A percentile compares a stretch with the other conserved stretches of the same genome.
Conservation (phyloP, 2,888 invertebrate species). For the Stenodera caucasica region DNA sequence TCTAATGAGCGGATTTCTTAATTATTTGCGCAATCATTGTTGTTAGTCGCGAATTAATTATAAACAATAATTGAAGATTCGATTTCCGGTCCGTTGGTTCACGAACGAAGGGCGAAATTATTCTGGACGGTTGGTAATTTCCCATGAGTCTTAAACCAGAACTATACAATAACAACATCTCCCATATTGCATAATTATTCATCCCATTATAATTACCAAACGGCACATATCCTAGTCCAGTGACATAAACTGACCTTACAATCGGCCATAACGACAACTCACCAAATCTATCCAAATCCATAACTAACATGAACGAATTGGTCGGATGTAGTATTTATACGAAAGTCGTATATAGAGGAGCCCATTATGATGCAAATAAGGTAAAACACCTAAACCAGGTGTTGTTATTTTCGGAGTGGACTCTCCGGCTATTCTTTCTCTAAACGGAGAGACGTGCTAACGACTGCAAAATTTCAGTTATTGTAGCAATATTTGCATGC, state of each 20-base stretch:
- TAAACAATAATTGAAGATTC: not conserved
- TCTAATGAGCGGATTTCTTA: conserved; percentile 44
- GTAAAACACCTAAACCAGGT: conserved; percentile 50
- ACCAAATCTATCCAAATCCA: not conserved
- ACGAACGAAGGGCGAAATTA: not conserved
- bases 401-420: conserved; percentile 48
- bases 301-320: not conserved
- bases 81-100: not conserved
- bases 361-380: conserved; percentile 53
- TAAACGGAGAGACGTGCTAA: conserved; percentile 50
- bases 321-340: not conserved
- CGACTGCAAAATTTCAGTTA: conserved; percentile 51
- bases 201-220: conserved; percentile 50
- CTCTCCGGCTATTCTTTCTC: conserved; percentile 46
- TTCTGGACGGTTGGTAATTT: conserved; percentile 30
- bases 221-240: conserved; percentile 46
- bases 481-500: conserved; percentile 45
- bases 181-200: conserved; percentile 44
- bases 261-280: conserved; percentile 29
- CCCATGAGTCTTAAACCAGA: conserved; percentile 30
- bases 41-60: too few species aligned
- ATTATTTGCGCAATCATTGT: conserved; percentile 39
- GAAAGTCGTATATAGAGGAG: conserved; percentile 29
- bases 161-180: conserved; percentile 8
- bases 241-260: conserved; percentile 49